Base-by-base conservation (phyloP, 2,888 invertebrate species). In the Drosophila sordidula region DNA sequence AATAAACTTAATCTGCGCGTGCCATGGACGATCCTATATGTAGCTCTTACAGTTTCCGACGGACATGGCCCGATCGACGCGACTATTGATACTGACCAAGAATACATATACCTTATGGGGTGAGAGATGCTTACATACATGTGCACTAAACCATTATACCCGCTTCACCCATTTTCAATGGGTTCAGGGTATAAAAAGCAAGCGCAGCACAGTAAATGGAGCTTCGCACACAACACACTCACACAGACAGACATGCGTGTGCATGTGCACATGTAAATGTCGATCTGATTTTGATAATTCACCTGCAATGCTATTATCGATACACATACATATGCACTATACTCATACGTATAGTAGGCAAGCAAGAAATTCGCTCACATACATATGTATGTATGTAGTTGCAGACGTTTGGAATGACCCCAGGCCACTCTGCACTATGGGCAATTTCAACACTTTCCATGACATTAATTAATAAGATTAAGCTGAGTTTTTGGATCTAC, bases 371-470 rank as follows among this genome's bases (percentile, higher is more conserved):
- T 18, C 59, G 29, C 26, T 6, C 36, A 11, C 39, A 41, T 16
- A 26, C 14, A 1, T 9, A 62, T 36, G 42, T 34, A 44, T 1
- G 6, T 9, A 22, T 32, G 18, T 11, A 42, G 22, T 22, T 58
- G 59, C 61, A 72, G 38, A 42, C 39, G 14, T 51, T 71, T 75
- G 41, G 39, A 39, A 50, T 79, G 78, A 79, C 79, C 79, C 66
- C 75, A 29, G 29, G 29, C 29, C 8, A 29, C 3, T 29, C 0
- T 29, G 29, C 9, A 29, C 29, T 29, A 29, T 9, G 29, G 29
- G 29, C 29, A 9, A 9, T 29, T 29, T 3, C 9, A 29, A 29
- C 29, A 9, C 29, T 29, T 29, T 9, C 9, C 3, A 0, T 9
- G 9, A 2, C 9, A 29, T 9, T 29, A 3, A 9, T 29, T 26